Percentiles rank a stretch among this genome's conserved stretches.
Evolutionary conservation across 2,113 vertebrate species (phyloP).

Genomic region (Pterocles gutturalis): DNA sequence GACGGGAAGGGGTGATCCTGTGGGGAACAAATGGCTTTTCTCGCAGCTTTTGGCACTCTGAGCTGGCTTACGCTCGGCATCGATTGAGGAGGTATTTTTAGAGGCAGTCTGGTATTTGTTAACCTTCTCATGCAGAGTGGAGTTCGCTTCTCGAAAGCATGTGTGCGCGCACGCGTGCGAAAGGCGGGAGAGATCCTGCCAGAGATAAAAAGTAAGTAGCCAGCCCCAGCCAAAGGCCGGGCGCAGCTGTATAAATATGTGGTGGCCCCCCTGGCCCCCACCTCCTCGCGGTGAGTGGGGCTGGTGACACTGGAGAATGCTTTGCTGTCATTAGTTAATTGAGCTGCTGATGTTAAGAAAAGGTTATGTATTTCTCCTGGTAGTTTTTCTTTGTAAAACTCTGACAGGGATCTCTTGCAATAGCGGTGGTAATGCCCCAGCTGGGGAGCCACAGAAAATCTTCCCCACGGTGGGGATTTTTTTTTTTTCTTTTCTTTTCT

Average conservation of each 20-base stretch:
- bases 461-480: neutral
- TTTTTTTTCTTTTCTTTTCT: neutral
- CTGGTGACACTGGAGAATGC: conserved; percentile 67
- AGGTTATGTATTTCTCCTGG: conserved; percentile 76
- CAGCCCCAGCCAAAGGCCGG: conserved; percentile 36
- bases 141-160: conserved; percentile 20
- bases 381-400: conserved; percentile 74
- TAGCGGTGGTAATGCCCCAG: neutral
- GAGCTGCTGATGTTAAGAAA: conserved; percentile 75
- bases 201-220: conserved; percentile 67
- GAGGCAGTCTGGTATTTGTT: conserved; percentile 56
- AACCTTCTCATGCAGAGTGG: conserved; percentile 47
- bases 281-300: neutral
- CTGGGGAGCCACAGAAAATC: conserved; percentile 27
- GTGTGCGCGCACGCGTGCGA: conserved; percentile 33
- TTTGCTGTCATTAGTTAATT: conserved; percentile 77
- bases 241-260: conserved; percentile 65
- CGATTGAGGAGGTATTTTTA: conserved; percentile 60
- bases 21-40: neutral
- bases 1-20: neutral
- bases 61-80: neutral
- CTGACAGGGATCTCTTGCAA: conserved; percentile 59
- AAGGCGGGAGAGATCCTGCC: conserved; percentile 53
- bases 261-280: neutral
- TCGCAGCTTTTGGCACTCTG: neutral